phyloP scores from a whole-genome alignment of 2,888 invertebrate species.

The Neria commutata region DNA sequence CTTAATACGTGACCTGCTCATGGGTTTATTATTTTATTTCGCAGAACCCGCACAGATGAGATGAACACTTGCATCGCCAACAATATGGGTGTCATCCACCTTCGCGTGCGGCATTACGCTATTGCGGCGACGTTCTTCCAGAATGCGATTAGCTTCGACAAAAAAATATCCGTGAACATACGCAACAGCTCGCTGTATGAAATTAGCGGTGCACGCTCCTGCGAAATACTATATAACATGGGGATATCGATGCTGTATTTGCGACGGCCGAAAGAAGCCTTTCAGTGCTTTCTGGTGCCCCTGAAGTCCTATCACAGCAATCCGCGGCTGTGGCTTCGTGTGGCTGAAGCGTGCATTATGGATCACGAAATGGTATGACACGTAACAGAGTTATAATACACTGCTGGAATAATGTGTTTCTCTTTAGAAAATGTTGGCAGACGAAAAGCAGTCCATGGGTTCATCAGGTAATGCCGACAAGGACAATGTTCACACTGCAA shows the following conservation, averaged over 20 bases:
- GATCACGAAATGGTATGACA: conserved; percentile 65
- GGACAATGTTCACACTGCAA: too few species aligned
- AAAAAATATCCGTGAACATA: conserved; percentile 47
- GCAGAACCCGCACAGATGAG: conserved; percentile 48
- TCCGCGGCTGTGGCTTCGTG: conserved; percentile 87
- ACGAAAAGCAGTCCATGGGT: conserved; percentile 35
- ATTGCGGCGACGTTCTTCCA: conserved; percentile 61
- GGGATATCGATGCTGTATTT: conserved; percentile 79
- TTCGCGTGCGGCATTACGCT: conserved; percentile 61
- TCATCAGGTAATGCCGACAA: neutral
- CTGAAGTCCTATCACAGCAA: conserved; percentile 86
- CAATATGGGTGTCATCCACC: conserved; percentile 62
- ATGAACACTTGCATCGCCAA: conserved; percentile 60
- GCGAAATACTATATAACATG: conserved; percentile 61
- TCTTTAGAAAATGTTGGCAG: conserved; percentile 33
- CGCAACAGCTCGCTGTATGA: conserved; percentile 50
- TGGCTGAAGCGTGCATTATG: conserved; percentile 91
- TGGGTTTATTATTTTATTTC: neutral
- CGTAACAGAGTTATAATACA: conserved; percentile 14
- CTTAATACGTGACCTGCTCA: neutral
- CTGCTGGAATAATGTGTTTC: neutral
- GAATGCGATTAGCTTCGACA: conserved; percentile 59
- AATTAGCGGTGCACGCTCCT: conserved; percentile 54
- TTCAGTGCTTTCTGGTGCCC: conserved; percentile 88
- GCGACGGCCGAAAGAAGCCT: conserved; percentile 81